These are phyloP conservation scores for Elysia chlorotica DNA, from an alignment of 1,140 invertebrate genomes.

Conservation along the genomic window DNA sequence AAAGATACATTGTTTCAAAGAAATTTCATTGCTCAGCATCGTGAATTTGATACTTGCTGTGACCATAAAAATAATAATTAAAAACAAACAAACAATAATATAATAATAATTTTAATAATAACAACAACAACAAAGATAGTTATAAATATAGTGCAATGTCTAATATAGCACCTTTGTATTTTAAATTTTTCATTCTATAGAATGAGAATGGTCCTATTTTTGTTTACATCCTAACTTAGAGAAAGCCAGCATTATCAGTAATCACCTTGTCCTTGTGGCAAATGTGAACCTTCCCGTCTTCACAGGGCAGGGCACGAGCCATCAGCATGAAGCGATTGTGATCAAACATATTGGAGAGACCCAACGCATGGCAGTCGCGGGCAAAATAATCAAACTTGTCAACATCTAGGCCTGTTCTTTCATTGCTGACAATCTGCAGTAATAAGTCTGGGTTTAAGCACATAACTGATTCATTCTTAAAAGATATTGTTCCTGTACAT, in stretches of 20 bases:
- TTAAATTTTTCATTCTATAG: not conserved
- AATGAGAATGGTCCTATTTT: not conserved
- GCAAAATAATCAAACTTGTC: slow-evolving; percentile 77
- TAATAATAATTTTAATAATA: not conserved
- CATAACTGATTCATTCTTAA: too few relatives aligned
- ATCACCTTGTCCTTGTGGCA: slow-evolving; percentile 63
- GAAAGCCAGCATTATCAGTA: not conserved
- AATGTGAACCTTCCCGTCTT: slow-evolving; percentile 57
- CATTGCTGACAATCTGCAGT: slow-evolving; percentile 73
- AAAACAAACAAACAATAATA: not conserved
- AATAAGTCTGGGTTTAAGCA: too few relatives aligned
- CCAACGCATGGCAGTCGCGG: slow-evolving; percentile 67
- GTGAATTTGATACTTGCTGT: not conserved
- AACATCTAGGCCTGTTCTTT: slow-evolving; percentile 71
- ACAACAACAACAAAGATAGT: not conserved
- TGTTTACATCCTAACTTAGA: not conserved
- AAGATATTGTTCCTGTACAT: too few relatives aligned
- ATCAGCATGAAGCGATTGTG: slow-evolving; percentile 60
- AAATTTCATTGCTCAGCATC: too few relatives aligned
- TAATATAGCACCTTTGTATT: not conserved
- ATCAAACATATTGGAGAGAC: slow-evolving; percentile 64
- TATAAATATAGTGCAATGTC: too few relatives aligned
- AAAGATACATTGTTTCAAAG: not conserved
- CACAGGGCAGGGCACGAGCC: slow-evolving; percentile 54
- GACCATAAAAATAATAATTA: too few relatives aligned